Evolutionary conservation across 92 coral and sea anemone species (phyloP).

Genomic region (Umimayanthus kanabou): DNA sequence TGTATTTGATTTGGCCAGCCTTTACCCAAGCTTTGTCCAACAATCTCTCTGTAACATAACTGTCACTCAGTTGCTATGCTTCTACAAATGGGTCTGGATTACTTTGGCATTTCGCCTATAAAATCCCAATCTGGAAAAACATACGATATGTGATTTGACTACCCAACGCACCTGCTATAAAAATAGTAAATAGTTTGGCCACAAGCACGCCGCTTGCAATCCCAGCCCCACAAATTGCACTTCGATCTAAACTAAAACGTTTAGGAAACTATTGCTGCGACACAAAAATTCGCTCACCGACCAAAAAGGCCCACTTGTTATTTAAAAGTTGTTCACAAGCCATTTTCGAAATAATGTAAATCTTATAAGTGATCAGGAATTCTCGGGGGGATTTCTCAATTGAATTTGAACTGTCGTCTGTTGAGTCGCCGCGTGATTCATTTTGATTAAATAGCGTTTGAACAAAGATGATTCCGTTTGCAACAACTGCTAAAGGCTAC

Average conservation of each 20-base stretch:
- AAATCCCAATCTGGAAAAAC: not conserved
- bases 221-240: not conserved
- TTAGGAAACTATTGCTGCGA: not conserved
- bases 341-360: not conserved
- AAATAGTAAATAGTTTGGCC: conserved; percentile 28
- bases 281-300: not conserved
- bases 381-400: conserved; percentile 14
- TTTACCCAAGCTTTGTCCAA: not conserved
- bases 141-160: conserved; percentile 7
- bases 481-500: not conserved
- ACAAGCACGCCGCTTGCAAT: conserved; percentile 35
- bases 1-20: not conserved
- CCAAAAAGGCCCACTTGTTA: not conserved
- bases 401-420: not conserved
- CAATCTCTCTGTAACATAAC: too few species aligned
- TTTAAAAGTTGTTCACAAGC: not conserved
- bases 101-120: not conserved
- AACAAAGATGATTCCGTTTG: not conserved
- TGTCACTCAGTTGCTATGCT: not conserved
- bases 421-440: conserved; percentile 3
- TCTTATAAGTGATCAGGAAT: not conserved
- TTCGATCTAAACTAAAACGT: not conserved
- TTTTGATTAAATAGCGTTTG: not conserved
- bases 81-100: not conserved
- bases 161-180: conserved; percentile 34